Base-by-base conservation (phyloP, 2,113 vertebrate genomes). In the Mugil cephalus region DNA sequence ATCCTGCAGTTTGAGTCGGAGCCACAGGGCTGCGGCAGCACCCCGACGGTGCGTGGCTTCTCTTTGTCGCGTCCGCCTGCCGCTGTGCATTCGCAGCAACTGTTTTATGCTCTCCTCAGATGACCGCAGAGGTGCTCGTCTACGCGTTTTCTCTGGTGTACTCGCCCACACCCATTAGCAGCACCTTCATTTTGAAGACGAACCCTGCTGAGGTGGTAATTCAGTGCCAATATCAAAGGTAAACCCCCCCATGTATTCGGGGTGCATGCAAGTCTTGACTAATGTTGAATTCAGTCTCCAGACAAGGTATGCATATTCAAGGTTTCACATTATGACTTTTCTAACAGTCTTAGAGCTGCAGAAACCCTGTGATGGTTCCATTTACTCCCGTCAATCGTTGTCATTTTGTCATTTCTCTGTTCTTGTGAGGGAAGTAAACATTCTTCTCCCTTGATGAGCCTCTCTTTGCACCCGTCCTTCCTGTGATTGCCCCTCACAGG, bases 161-260 rank as follows among this genome's bases (percentile, higher is more conserved):
- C 30, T 47, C 52, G 0, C 88, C 93, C 0, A 77, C 70, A 3
- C 70, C 88, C 19, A 66, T 84, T 1, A 24, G 36, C 17, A 60
- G 13, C 59, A 84, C 77, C 30, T 48, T 76, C 8, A 83, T 94
- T 39, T 21, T 90, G 0, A 92, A 80, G 77, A 91, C 84, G 14
- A 86, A 79, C 62, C 64, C 74, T 0, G 80, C 71, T 1, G 34
- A 74, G 38, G 87, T 88, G 82, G 8, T 21, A 10, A 69, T 93
- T 34, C 59, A 90, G 46, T 93, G 93, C 69, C 79, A 64, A 58
- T 94, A 92, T 58, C 69, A 14, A 47, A 92, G 92, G 91, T 94
- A 74, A 84, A 39, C 4, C 11, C 42, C 39, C 50, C 10, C 0
- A 19, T 18, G 13, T 18, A 58, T 12, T 13, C 13, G 11, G 24